Conservation (phyloP, 2,797 vertebrate species). For the Sylvilagus floridanus region DNA sequence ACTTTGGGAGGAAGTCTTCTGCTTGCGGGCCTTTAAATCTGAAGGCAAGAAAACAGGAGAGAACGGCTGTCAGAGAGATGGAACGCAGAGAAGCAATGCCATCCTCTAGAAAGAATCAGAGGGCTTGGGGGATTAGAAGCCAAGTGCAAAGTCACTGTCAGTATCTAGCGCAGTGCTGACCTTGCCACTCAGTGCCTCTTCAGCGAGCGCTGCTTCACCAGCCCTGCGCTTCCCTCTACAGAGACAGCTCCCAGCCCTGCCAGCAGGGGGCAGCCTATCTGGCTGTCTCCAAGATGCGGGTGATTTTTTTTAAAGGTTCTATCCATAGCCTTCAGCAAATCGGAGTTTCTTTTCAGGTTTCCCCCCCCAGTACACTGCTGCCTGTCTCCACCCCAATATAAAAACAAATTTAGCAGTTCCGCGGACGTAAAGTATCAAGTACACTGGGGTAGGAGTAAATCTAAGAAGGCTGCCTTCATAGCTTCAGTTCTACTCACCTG, state of each 20-base stretch:
- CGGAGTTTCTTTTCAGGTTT: constrained; percentile 43
- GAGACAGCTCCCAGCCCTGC: neutral
- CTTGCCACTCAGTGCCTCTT: neutral
- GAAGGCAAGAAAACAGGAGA: constrained; percentile 63
- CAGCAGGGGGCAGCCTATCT: neutral
- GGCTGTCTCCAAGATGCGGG: constrained; percentile 6
- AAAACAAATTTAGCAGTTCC: constrained; percentile 35
- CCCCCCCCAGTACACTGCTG: neutral
- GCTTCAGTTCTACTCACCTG: neutral
- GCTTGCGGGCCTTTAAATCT: constrained; percentile 89
- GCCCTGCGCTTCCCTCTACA: neutral
- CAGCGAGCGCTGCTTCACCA: neutral
- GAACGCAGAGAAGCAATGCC: constrained; percentile 45
- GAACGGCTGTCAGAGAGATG: constrained; percentile 37
- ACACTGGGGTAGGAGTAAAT: neutral
- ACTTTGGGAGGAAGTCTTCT: constrained; percentile 85
- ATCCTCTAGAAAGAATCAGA: constrained; percentile 53
- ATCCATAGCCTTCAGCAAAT: constrained; percentile 1
- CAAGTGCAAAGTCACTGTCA: neutral
- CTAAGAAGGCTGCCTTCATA: neutral
- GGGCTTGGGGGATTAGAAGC: constrained; percentile 26
- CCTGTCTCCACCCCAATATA: constrained; percentile 20
- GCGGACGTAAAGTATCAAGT: neutral
- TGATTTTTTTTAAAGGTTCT: constrained; percentile 41
- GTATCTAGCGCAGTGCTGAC: neutral